phyloP scores from a whole-genome alignment of 37 sponge, comb jelly and placozoan species.

The Oscarella lobularis region DNA sequence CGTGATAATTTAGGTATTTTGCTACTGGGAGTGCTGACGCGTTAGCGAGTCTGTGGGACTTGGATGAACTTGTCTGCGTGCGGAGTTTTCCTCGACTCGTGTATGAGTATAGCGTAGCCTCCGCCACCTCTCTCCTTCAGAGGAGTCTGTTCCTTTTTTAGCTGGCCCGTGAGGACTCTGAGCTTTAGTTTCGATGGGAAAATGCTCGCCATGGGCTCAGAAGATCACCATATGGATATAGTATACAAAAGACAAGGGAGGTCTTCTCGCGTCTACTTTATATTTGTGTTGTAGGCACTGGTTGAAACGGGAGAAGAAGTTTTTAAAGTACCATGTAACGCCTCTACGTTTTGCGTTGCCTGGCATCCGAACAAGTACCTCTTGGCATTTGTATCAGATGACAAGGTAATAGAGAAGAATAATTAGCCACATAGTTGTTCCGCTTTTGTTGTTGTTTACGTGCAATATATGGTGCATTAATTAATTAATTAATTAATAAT shows the following conservation, averaged over 20 bases:
- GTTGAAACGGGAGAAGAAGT: constrained; percentile 80
- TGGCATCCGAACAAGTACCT: constrained; percentile 92
- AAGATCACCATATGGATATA: constrained; percentile 90
- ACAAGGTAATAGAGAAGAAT: constrained; percentile 45
- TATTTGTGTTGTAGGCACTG: constrained; percentile 32
- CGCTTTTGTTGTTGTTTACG: too few relatives aligned
- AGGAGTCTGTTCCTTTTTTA: constrained; percentile 10
- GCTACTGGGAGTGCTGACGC: constrained; percentile 99
- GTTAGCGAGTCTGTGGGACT: constrained; percentile 84
- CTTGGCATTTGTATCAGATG: constrained; percentile 90
- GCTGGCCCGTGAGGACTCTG: constrained; percentile 94
- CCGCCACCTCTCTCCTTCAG: not conserved
- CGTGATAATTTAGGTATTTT: constrained; percentile 87
- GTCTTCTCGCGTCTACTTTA: too few relatives aligned
- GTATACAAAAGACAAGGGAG: too few relatives aligned
- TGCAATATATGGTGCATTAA: too few relatives aligned
- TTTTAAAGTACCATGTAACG: constrained; percentile 58
- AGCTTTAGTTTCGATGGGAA: constrained; percentile 89
- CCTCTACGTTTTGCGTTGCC: constrained; percentile 87
- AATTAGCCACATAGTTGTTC: not conserved
- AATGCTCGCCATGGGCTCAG: constrained; percentile 80
- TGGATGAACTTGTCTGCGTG: constrained; percentile 71
- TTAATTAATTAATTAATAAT: too few relatives aligned
- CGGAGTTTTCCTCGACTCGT: constrained; percentile 87
- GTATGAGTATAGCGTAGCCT: constrained; percentile 23